These are phyloP conservation scores for Hypomecis atomaria DNA, from an alignment of 2,888 invertebrate species.

Conservation along the genomic window DNA sequence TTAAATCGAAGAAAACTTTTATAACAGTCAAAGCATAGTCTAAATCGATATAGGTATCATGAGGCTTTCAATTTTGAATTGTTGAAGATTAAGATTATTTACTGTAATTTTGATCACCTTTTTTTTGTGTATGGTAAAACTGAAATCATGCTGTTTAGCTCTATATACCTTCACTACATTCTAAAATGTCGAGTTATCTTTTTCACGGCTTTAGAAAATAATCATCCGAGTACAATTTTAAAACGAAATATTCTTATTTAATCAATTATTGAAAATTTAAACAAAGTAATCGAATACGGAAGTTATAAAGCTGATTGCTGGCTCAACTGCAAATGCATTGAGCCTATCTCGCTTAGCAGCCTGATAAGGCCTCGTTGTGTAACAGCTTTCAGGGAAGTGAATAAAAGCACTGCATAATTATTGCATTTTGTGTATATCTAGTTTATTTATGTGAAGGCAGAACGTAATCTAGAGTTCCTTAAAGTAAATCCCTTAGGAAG, in stretches of 20 bases:
- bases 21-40: no score
- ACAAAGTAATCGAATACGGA: slow-evolving; percentile 32
- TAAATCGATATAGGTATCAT: no score
- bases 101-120: no score
- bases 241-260: neutral
- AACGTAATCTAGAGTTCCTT: slow-evolving; percentile 51
- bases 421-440: slow-evolving; percentile 47
- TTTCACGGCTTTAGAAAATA: no score
- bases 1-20: no score
- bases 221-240: no score
- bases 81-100: no score
- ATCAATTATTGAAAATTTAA: neutral
- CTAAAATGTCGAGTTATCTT: no score
- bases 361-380: slow-evolving; percentile 45
- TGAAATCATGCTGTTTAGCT: no score
- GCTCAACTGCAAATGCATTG: slow-evolving; percentile 34
- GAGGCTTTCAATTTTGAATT: no score
- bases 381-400: slow-evolving; percentile 59
- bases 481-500: slow-evolving; percentile 69
- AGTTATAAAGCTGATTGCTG: slow-evolving; percentile 21
- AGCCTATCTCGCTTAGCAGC: slow-evolving; percentile 36
- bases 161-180: no score
- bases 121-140: no score
- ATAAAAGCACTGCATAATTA: slow-evolving; percentile 53
- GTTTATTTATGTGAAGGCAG: slow-evolving; percentile 40